Base-by-base conservation (phyloP, 2,113 vertebrate genomes). In the Blennius ocellaris region DNA sequence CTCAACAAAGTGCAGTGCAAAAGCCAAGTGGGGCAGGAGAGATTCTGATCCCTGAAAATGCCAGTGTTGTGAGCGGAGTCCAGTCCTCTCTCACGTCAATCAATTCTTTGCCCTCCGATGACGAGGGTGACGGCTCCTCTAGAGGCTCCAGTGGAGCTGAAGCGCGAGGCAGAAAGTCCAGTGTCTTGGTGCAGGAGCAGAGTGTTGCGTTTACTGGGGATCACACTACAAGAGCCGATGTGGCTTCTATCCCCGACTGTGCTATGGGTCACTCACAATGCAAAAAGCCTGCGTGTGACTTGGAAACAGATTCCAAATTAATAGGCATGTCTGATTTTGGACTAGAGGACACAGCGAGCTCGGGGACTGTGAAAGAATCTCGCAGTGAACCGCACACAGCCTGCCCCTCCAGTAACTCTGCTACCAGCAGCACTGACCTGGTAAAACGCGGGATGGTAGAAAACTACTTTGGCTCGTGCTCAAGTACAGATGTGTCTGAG, bases 61-160 rank as follows among this genome's bases (percentile, higher is more conserved):
- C 95, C 9, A 97, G 96, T 41, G 94, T 91, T 65, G 90, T 99
- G 17, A 98, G 97, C 78, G 97, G 96, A 83, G 97, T 97, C 75
- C 97, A 98, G 75, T 99, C 97, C 43, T 99, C 98, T 17, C 90
- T 99, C 69, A 98, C 97, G n/a, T 99, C 98, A 39, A 99, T 99
- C 86, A 99, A 98, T 82, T 99, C 97, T 16, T 88, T 99, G 41
- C 97, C 98, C 64, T 98, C 97, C 55, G 96, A 98, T 76, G 96
- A 99, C 61, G 97, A 99, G 73, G 94, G 93, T 0, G 97, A 97
- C 83, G 94, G 96, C 57, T 94, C 87, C 80, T 96, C 94, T 37
- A 95, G 93, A 82, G 88, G 91, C 73, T 93, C 93, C 87, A 75
- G 90, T 81, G 94, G 84, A 65, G 88, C 89, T 90, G 95, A 94